Percentiles rank a stretch among this genome's conserved stretches.
These are phyloP conservation scores for Drosophila barbarae DNA, from an alignment of 2,888 invertebrate genomes.

Conservation along the genomic window DNA sequence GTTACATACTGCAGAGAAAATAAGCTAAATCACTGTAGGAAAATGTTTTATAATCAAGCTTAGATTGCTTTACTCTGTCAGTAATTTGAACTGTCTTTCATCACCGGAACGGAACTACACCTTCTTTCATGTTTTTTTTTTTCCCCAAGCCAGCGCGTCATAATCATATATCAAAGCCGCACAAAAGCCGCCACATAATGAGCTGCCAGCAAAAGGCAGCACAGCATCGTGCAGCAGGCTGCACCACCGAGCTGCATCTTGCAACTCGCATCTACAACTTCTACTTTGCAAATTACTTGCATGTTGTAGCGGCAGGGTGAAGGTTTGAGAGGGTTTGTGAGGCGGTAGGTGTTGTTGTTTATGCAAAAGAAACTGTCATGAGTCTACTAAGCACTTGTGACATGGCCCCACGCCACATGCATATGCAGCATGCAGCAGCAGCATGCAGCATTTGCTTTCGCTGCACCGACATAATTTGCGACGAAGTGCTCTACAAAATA, in stretches of 20 bases:
- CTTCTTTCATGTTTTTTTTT: constrained; percentile 21
- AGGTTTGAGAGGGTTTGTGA: not conserved
- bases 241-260: constrained; percentile 33
- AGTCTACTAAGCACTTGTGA: constrained; percentile 70
- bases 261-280: constrained; percentile 41
- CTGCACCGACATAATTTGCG: constrained; percentile 70
- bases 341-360: constrained; percentile 22
- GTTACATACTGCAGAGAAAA: not conserved
- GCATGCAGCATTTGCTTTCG: constrained; percentile 72
- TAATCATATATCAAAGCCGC: constrained; percentile 44
- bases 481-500: constrained; percentile 64
- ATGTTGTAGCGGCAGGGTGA: constrained; percentile 37
- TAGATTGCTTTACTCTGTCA: not conserved
- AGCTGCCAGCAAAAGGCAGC: constrained; percentile 61
- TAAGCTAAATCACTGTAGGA: not conserved
- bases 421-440: constrained; percentile 34
- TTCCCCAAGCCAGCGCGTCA: constrained; percentile 24
- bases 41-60: not conserved
- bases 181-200: constrained; percentile 61
- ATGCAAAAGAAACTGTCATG: constrained; percentile 54
- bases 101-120: constrained; percentile 8
- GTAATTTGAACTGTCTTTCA: constrained; percentile 6
- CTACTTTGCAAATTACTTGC: constrained; percentile 72
- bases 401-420: constrained; percentile 54
- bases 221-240: constrained; percentile 46